A percentile compares a stretch with the other conserved stretches of the same genome.
phyloP scores from a whole-genome alignment of 1,140 invertebrate species.

The Listronotus bonariensis region DNA sequence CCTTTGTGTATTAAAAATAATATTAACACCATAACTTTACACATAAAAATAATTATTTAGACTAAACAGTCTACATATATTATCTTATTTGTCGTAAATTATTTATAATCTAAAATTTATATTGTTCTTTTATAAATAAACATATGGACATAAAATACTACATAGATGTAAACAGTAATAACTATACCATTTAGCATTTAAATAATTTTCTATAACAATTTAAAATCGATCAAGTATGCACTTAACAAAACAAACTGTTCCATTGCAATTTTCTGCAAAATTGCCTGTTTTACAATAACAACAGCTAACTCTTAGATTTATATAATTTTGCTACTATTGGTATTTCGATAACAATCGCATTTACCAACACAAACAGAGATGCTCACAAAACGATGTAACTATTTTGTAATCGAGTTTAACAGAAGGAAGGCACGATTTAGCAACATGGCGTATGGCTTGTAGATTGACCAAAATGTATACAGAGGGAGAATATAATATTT shows the following conservation, averaged over 20 bases:
- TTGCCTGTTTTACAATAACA: conserved; percentile 17
- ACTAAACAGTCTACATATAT: too few relatives aligned
- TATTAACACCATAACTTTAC: too few relatives aligned
- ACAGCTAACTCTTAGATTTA: conserved; percentile 4
- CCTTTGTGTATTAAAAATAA: too few relatives aligned
- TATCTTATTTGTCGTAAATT: too few relatives aligned
- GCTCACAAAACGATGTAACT: conserved; percentile 22
- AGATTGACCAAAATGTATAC: conserved; percentile 17
- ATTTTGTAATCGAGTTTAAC: conserved; percentile 22
- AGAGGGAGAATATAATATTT: background rate
- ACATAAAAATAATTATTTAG: too few relatives aligned
- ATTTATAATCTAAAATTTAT: too few relatives aligned
- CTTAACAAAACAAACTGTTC: conserved; percentile 20
- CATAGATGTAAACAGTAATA: background rate
- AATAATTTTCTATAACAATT: conserved; percentile 24
- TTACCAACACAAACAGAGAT: conserved; percentile 17
- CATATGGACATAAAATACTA: too few relatives aligned
- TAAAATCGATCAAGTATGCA: conserved; percentile 20
- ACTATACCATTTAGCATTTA: conserved; percentile 10
- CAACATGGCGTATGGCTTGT: background rate
- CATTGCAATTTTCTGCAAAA: conserved; percentile 20
- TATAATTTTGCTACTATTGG: conserved; percentile 26
- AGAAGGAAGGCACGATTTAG: conserved; percentile 24
- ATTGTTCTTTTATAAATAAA: too few relatives aligned
- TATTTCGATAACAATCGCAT: conserved; percentile 22